Conservation (phyloP, 2,113 vertebrate genomes). For the Nannospalax galili region DNA sequence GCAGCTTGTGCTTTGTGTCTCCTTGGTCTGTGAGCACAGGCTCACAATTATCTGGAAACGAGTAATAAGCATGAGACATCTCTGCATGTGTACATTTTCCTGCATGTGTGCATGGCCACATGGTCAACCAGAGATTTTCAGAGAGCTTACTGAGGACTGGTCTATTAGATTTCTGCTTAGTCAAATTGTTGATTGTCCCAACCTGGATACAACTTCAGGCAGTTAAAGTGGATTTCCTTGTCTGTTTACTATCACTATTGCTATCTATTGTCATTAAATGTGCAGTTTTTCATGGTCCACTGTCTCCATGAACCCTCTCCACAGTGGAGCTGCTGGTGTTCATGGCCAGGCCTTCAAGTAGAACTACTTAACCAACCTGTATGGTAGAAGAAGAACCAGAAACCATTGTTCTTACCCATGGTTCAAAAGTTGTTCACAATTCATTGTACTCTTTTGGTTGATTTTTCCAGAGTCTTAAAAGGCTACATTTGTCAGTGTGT, state of each 20-base stretch:
- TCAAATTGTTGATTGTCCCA: neutral
- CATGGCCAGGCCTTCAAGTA: neutral
- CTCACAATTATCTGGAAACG: no score
- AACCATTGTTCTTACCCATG: neutral
- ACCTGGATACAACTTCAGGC: neutral
- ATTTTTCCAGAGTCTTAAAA: neutral
- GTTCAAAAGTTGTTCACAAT: neutral
- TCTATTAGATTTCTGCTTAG: neutral
- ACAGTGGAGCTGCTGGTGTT: neutral
- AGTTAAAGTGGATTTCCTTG: neutral
- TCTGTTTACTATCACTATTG: neutral
- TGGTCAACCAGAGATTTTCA: neutral
- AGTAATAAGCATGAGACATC: neutral
- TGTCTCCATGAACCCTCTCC: neutral
- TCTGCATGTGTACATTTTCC: neutral
- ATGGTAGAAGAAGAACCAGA: neutral
- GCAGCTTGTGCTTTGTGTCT: neutral
- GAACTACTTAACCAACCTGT: neutral
- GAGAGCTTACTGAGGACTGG: neutral
- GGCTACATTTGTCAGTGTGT: neutral
- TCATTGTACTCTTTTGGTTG: neutral
- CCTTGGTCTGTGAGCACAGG: neutral
- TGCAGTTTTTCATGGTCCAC: neutral
- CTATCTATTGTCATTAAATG: neutral
- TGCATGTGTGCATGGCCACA: neutral